These are phyloP conservation scores for Fundulus diaphanus DNA, from an alignment of 2,797 vertebrate species.

Conservation along the genomic window DNA sequence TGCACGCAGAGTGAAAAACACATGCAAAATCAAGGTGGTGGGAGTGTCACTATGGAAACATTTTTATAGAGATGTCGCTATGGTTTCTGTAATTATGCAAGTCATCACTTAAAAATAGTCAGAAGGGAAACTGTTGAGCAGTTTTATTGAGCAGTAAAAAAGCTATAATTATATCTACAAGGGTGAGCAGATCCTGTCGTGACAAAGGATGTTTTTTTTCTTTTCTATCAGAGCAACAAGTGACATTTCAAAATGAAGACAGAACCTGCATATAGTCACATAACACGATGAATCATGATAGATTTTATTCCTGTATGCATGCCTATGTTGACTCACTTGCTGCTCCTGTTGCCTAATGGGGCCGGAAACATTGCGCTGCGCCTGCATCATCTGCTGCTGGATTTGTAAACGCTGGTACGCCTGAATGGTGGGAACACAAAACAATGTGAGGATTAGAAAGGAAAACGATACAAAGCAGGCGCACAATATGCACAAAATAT, in stretches of 20 bases:
- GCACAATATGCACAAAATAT: background rate
- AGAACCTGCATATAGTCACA: background rate
- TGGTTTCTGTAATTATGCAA: background rate
- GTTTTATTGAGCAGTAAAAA: background rate
- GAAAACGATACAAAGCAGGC: background rate
- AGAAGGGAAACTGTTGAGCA: background rate
- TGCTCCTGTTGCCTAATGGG: conserved; percentile 99
- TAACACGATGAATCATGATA: background rate
- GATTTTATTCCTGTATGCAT: background rate
- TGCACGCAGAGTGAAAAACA: background rate
- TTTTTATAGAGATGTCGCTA: background rate
- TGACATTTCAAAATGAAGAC: background rate
- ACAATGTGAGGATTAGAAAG: background rate
- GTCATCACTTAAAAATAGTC: background rate
- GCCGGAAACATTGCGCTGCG: conserved; percentile 98
- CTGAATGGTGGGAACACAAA: conserved; percentile 65
- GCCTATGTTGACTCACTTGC: conserved; percentile 87
- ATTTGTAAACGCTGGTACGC: conserved; percentile 99
- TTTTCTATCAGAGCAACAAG: background rate
- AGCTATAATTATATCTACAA: background rate
- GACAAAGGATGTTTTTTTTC: background rate
- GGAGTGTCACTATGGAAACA: background rate
- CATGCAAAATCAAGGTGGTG: background rate
- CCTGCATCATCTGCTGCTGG: conserved; percentile 99
- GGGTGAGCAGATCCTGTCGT: background rate